Conservation (phyloP, 23 tunicate species). For the Styela clava region DNA sequence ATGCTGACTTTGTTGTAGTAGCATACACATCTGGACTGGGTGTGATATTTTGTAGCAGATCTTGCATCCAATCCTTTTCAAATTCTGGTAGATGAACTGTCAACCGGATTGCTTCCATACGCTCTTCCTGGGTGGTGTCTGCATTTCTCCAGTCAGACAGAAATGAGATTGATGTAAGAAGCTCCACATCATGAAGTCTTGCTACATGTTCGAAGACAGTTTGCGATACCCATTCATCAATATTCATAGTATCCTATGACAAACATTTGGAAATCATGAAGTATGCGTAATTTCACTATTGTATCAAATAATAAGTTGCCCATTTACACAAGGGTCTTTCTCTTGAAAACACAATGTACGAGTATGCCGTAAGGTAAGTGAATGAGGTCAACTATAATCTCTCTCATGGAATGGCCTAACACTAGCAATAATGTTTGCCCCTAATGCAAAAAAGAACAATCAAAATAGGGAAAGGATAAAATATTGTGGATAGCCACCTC, state of each 20-base stretch:
- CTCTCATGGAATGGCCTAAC: too few species aligned
- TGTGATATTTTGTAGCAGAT: constrained; percentile 5
- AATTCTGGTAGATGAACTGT: neutral
- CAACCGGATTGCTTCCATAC: constrained; percentile 1
- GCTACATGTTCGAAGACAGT: constrained; percentile 64
- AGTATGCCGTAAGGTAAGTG: too few species aligned
- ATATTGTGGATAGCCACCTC: too few species aligned
- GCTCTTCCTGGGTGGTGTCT: neutral
- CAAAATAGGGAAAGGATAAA: too few species aligned
- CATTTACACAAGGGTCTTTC: too few species aligned
- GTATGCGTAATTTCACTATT: too few species aligned
- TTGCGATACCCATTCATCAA: constrained; percentile 42
- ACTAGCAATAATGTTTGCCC: too few species aligned
- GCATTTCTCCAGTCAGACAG: constrained; percentile 23
- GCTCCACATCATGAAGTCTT: constrained; percentile 61
- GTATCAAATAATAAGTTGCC: too few species aligned
- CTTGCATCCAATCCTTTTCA: constrained; percentile 13
- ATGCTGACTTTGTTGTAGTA: neutral
- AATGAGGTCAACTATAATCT: too few species aligned
- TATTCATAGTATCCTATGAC: neutral
- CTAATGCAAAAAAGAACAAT: too few species aligned
- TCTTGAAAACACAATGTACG: too few species aligned
- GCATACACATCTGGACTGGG: constrained; percentile 5
- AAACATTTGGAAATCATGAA: neutral
- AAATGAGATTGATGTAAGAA: constrained; percentile 49